phyloP scores from a whole-genome alignment of 2,888 invertebrate genomes.

The Rugalucina vietnamica region DNA sequence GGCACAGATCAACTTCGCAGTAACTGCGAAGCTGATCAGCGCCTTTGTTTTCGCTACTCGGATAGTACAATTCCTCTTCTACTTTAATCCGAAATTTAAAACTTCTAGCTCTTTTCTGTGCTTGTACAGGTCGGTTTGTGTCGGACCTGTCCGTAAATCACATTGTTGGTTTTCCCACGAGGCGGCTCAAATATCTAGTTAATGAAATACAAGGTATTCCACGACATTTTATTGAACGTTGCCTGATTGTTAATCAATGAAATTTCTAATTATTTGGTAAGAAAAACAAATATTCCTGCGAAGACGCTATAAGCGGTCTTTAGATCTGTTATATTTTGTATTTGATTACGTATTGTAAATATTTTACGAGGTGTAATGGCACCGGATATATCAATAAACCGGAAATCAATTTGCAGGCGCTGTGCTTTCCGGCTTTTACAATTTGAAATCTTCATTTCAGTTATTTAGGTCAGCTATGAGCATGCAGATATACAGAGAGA shows the following conservation, averaged over 20 bases:
- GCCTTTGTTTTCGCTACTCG: no score
- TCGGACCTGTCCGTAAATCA: no score
- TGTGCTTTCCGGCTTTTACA: slow-evolving; percentile 1
- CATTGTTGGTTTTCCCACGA: no score
- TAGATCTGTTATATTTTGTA: not conserved
- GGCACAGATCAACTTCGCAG: no score
- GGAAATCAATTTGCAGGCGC: not conserved
- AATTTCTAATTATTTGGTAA: slow-evolving; percentile 9
- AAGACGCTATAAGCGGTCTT: not conserved
- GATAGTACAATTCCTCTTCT: no score
- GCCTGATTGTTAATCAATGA: not conserved
- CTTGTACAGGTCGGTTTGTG: no score
- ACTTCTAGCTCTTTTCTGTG: no score
- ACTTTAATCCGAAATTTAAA: no score
- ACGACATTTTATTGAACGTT: not conserved
- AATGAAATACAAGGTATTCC: not conserved
- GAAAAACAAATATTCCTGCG: not conserved
- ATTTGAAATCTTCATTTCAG: no score
- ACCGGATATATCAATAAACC: slow-evolving; percentile 13
- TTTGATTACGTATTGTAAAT: slow-evolving; percentile 29
- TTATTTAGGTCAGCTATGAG: no score
- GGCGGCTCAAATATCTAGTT: no score
- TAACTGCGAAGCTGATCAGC: no score
- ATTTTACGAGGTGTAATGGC: slow-evolving; percentile 24
- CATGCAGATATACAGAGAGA: not conserved